phyloP scores from a whole-genome alignment of 2,888 invertebrate genomes.

The Oligia fasciuncula region DNA sequence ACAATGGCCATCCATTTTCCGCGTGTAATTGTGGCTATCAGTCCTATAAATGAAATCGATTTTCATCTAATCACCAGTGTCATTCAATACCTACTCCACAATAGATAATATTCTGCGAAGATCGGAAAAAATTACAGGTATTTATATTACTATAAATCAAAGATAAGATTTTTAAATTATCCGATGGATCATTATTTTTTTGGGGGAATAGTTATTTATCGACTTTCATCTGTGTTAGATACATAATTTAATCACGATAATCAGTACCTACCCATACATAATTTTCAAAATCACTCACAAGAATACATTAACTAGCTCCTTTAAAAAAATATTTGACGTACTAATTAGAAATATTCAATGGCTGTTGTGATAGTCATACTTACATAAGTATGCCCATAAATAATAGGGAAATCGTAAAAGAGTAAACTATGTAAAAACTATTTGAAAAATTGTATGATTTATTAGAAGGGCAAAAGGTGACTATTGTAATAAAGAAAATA shows the following conservation, averaged over 20 bases:
- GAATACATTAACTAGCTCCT: background rate
- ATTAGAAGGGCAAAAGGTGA: conserved; percentile 27
- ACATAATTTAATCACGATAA: background rate
- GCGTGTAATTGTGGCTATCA: conserved; percentile 47
- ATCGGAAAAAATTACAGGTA: conserved; percentile 38
- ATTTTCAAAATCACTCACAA: background rate
- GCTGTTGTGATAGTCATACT: conserved; percentile 4
- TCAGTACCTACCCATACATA: background rate
- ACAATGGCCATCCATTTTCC: conserved; percentile 64
- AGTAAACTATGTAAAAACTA: conserved; percentile 44
- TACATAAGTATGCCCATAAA: background rate
- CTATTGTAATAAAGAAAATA: conserved; percentile 29
- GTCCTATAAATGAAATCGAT: conserved; percentile 63
- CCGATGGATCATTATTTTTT: background rate
- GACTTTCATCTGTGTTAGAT: background rate
- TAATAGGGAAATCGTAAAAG: conserved; percentile 25
- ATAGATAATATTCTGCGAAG: conserved; percentile 19
- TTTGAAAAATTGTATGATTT: conserved; percentile 30
- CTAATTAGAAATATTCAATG: conserved; percentile 8
- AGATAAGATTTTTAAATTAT: background rate
- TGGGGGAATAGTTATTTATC: background rate
- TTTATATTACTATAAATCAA: background rate
- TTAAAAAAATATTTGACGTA: background rate
- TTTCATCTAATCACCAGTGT: conserved; percentile 55
- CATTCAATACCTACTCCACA: conserved; percentile 25